Conservation (phyloP, 2,113 vertebrate species). For the Jaculus jaculus region DNA sequence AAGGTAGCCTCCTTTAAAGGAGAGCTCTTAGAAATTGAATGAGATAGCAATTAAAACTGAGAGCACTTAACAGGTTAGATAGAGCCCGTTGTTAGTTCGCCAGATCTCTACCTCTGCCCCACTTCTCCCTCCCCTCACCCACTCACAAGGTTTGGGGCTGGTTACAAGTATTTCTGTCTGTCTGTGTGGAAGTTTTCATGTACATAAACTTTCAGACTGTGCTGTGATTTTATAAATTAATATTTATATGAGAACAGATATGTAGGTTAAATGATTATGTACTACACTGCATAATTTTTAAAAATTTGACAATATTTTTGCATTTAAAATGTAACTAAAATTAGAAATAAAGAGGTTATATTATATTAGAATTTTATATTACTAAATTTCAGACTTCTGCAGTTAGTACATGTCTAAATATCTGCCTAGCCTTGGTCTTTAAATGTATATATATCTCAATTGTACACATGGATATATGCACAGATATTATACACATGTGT, state of each 20-base stretch:
- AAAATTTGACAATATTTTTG: background rate
- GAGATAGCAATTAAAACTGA: background rate
- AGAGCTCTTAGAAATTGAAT: background rate
- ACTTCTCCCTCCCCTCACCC: no score
- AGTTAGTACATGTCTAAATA: background rate
- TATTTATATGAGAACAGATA: background rate
- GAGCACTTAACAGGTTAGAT: background rate
- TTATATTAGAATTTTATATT: background rate
- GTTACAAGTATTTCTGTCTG: background rate
- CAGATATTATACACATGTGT: no score
- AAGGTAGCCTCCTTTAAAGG: background rate
- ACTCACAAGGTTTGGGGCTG: background rate
- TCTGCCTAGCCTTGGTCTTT: background rate
- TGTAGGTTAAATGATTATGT: background rate
- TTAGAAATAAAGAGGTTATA: background rate
- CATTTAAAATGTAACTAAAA: background rate
- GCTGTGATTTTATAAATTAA: slow-evolving; percentile 35
- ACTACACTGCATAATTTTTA: slow-evolving; percentile 10
- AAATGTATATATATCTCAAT: background rate
- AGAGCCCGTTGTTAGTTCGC: background rate
- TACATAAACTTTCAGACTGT: background rate
- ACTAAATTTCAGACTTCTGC: background rate
- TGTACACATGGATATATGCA: no score
- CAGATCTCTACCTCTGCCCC: background rate
- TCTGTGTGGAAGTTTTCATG: background rate